A percentile compares a stretch with the other conserved stretches of the same genome.
Evolutionary conservation across 2,113 vertebrate species (phyloP).

Genomic region (Prietella phreatophila): DNA sequence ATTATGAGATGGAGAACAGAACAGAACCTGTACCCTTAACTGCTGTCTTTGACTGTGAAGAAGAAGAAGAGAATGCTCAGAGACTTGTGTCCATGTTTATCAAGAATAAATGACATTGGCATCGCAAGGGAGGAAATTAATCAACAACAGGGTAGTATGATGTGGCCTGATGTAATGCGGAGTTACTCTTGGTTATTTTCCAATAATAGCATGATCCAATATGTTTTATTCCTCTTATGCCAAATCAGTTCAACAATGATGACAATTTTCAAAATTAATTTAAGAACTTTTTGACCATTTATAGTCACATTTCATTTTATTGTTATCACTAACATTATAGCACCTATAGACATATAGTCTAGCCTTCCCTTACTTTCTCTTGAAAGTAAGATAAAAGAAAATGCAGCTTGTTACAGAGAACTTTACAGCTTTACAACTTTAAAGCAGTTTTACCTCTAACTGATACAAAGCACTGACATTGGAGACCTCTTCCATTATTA

Average conservation of each 20-base stretch:
- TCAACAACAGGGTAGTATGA: not conserved
- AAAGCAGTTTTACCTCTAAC: too few species aligned
- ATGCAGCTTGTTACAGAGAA: not conserved
- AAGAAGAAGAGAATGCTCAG: constrained; percentile 39
- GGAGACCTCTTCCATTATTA: not conserved
- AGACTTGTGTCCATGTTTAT: constrained; percentile 73
- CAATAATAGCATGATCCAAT: not conserved
- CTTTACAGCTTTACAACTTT: too few species aligned
- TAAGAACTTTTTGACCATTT: not conserved
- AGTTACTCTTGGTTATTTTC: constrained; percentile 2
- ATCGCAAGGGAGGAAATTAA: not conserved
- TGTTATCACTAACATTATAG: not conserved
- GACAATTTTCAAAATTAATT: not conserved
- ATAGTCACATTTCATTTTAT: not conserved
- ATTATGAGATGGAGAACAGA: constrained; percentile 76
- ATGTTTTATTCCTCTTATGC: not conserved
- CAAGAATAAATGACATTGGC: constrained; percentile 34
- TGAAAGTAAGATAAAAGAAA: not conserved
- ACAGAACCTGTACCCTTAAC: constrained; percentile 76
- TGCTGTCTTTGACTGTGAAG: constrained; percentile 64
- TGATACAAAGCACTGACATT: not conserved
- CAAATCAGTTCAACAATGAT: not conserved
- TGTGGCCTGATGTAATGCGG: not conserved
- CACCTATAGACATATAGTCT: not conserved
- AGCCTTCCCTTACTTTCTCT: not conserved